Base-by-base conservation (phyloP, 1,140 invertebrate genomes). In the Eubasilissa regina region DNA sequence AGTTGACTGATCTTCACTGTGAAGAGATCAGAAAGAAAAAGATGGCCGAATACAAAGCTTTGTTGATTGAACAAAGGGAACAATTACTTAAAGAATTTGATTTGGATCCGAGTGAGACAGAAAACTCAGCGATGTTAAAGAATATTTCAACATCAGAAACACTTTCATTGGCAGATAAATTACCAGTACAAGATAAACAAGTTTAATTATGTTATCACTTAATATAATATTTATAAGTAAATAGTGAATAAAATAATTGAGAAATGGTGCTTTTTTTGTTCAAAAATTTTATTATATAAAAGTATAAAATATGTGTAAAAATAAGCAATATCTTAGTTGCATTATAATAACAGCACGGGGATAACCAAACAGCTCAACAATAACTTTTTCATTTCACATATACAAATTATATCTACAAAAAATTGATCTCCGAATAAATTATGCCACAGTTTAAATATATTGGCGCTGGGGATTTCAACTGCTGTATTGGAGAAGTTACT, bases 31-130 rank as follows among this genome's bases (percentile, higher is more conserved):
- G 90, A 68, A 84, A 92, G 19, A 87, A 91, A 25, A 94, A 93
- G 81, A 83, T 96, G 3, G 84, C 90, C 9, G 90, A 89, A 4
- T 95, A 95, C 80, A 91, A 89, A 83, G 86, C 85, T 64, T 84
- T 92, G 81, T 84, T 96, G 43, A 90, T 94, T 85, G 85, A 84
- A 25, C 90, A 96, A 85, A 92, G 95, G 84, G 92, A 92, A 47
- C 85, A 88, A 6, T 96, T 95, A 84, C 89, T 93, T 1, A 84
- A 87, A 76, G 85, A 93, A 47, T 93, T 93, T 82, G 84, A 85
- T 0, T 84, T 91, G 74, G 86, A 86, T 64, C 80, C 73, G 7
- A 10, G 51, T n/a, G 55, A 64, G 7, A 15, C 13, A 6, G 47
- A 70, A 13, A 35, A 64, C 19, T 35, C 8, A 25, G 19, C 60